Evolutionary conservation across 2,888 invertebrate species (phyloP), one percentile per base, ranked within the genome.

Genomic region (Agonum fuliginosum): DNA sequence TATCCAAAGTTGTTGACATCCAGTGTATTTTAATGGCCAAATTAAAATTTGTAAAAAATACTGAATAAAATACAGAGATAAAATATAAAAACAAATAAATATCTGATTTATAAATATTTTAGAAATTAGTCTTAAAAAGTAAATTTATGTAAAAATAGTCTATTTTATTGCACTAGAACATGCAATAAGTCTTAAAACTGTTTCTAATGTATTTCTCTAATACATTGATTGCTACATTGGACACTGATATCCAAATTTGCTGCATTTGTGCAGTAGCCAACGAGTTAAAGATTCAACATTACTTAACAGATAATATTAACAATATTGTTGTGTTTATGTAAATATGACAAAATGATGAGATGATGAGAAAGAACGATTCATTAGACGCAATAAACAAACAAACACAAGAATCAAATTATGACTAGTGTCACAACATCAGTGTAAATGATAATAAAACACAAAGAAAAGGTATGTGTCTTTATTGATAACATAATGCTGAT

Each of bases 31-130:
- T 43, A 48, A 54, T 22, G 46, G 17, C 46, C 46, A 46, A 46
- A 17, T 10, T 19, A 27, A 22, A 14, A 17, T 62, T 62, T 12
- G 14, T 46, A 62, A 62, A 73, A 73, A 73, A 73, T 73, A 73
- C 73, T 73, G 73, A 73, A 27, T 41, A 73, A 58, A 73, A 73
- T 73, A 73, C 72, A 37, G 54, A 62, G 19, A 37, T 70, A 70
- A 70, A 14, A 62, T 43, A 54, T 51, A 73, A 41, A 48, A 37
- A 62, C 17, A 43, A 70, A 70, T 46, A 70, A 46, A 46, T 43
- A 46, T 46, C 5, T 10, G 43, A 46, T 70, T 70, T 27, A 70
- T 70, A 70, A 70, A 70, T 62, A 62, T 62, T 41, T 70, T 72
- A 30, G 19, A 58, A 58, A 58, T 58, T 20, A 58, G 41, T 58